Conservation (phyloP, 2,888 invertebrate genomes). For the Sesia bembeciformis region DNA sequence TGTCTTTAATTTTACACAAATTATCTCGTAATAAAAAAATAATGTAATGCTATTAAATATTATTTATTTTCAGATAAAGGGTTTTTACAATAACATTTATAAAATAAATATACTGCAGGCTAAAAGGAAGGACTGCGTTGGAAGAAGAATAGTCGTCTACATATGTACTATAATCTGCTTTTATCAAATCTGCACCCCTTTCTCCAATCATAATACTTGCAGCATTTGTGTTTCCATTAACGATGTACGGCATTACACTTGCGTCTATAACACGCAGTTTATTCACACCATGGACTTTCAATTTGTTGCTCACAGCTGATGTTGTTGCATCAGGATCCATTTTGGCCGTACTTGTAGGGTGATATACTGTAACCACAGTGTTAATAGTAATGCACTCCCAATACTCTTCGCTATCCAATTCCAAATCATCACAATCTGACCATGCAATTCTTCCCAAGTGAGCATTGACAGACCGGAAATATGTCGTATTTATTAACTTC, state of each 20-base stretch:
- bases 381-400: conserved; percentile 64
- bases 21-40: too few relatives aligned
- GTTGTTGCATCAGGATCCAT: conserved; percentile 72
- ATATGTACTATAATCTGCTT: conserved; percentile 43
- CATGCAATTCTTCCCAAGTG: conserved; percentile 28
- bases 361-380: conserved; percentile 67
- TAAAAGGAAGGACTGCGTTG: too few relatives aligned
- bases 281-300: conserved; percentile 77
- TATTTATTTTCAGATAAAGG: too few relatives aligned
- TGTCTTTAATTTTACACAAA: too few relatives aligned
- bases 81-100: too few relatives aligned
- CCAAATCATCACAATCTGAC: conserved; percentile 26
- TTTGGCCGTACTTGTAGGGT: conserved; percentile 78
- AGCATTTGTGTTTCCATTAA: conserved; percentile 86
- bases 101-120: too few relatives aligned
- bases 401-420: conserved; percentile 29
- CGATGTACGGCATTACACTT: conserved; percentile 84
- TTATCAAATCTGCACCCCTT: conserved; percentile 82
- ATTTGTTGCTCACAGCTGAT: conserved; percentile 61
- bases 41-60: too few relatives aligned
- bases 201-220: conserved; percentile 88
- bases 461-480: conserved; percentile 30
- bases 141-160: not conserved
- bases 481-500: conserved; percentile 26
- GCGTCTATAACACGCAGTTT: conserved; percentile 82